Conservation (phyloP, 2,888 invertebrate species). For the Eupithecia subfuscata region DNA sequence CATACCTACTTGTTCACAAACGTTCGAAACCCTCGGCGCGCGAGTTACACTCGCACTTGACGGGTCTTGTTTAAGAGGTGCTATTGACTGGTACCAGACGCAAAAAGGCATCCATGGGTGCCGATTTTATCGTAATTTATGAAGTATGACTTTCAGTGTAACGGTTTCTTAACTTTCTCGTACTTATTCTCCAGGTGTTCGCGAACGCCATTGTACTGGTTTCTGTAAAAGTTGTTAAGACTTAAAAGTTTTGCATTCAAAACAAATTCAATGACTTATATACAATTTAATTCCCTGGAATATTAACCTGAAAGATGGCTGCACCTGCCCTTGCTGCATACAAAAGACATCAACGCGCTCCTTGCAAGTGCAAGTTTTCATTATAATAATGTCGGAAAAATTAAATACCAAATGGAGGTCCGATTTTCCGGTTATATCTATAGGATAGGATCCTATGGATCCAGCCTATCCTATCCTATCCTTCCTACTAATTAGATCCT, state of each 20-base stretch:
- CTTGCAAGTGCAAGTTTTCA: neutral
- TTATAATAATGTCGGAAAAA: neutral
- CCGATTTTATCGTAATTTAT: neutral
- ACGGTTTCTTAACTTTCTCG: neutral
- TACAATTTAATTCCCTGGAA: no score
- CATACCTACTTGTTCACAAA: no score
- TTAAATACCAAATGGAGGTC: neutral
- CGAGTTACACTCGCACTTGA: no score
- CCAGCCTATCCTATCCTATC: no score
- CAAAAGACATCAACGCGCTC: conserved; percentile 2
- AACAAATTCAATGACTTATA: no score
- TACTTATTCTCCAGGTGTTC: neutral
- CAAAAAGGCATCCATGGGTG: neutral
- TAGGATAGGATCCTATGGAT: no score
- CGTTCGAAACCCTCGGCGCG: no score
- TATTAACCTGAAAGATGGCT: neutral
- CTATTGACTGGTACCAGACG: neutral
- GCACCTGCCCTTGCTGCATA: neutral
- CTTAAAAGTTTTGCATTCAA: neutral
- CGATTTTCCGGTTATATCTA: neutral
- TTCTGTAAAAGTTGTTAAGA: no score
- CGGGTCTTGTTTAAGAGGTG: no score
- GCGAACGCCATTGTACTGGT: neutral
- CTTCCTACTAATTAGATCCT: no score
- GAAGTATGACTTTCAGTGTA: neutral